These are phyloP conservation scores for Ostrea edulis DNA, from an alignment of 1,140 invertebrate genomes.

Conservation along the genomic window DNA sequence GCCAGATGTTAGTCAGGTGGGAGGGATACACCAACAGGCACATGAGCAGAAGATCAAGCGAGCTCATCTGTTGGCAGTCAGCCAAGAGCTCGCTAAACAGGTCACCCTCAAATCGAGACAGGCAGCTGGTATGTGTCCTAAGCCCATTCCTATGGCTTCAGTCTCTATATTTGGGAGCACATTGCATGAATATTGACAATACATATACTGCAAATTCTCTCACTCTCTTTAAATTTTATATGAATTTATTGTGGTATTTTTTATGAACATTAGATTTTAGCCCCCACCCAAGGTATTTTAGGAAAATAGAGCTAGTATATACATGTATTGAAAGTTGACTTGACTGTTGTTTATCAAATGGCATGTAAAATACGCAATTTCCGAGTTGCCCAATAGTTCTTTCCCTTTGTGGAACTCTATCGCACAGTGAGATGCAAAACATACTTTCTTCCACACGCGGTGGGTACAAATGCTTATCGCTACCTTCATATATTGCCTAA, in stretches of 20 bases:
- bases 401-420: too few species aligned
- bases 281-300: neutral
- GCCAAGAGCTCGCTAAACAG: conserved; percentile 94
- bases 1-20: conserved; percentile 65
- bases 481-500: too few species aligned
- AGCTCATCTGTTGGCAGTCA: conserved; percentile 91
- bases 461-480: too few species aligned
- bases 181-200: conserved; percentile 13
- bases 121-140: conserved; percentile 87
- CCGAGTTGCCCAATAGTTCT: too few species aligned
- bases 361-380: too few species aligned
- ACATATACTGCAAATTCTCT: neutral
- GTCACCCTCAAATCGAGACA: conserved; percentile 96
- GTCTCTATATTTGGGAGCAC: neutral
- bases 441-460: too few species aligned
- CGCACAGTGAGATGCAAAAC: too few species aligned
- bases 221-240: neutral
- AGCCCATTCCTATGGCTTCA: neutral
- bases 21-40: conserved; percentile 80
- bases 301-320: neutral
- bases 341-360: neutral
- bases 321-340: neutral
- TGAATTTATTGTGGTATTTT: neutral
- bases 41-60: conserved; percentile 91
- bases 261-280: neutral